Percentiles rank a stretch among this genome's conserved stretches.
Conservation (phyloP, 2,113 vertebrate species). For the Alexandromys fortis region DNA sequence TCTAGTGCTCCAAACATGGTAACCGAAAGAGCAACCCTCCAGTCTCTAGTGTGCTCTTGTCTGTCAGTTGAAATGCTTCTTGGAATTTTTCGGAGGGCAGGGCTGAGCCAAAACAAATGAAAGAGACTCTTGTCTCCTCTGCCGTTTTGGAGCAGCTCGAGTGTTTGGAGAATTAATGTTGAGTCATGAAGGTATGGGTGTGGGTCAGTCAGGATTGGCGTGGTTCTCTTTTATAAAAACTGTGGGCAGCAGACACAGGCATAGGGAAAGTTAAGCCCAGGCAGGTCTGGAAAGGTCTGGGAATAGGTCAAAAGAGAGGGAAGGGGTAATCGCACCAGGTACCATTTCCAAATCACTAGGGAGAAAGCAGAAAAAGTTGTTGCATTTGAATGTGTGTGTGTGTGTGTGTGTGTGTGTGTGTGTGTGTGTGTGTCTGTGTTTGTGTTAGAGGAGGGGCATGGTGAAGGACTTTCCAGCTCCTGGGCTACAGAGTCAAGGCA, state of each 20-base stretch:
- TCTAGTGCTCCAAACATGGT: slow-evolving; percentile 31
- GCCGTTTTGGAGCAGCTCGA: slow-evolving; percentile 47
- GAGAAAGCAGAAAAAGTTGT: slow-evolving; percentile 47
- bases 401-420: not conserved
- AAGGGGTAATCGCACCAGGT: slow-evolving; percentile 60
- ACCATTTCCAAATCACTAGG: slow-evolving; percentile 30
- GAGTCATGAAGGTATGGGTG: slow-evolving; percentile 2
- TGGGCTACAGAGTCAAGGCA: slow-evolving; percentile 62
- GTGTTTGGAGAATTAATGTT: slow-evolving; percentile 47
- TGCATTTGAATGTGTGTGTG: slow-evolving; percentile 28
- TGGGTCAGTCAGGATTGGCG: not conserved
- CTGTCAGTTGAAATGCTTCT: slow-evolving; percentile 50
- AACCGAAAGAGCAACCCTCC: slow-evolving; percentile 22
- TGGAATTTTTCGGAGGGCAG: slow-evolving; percentile 41
- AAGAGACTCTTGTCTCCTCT: slow-evolving; percentile 36
- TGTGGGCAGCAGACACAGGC: not conserved
- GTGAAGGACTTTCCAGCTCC: not conserved
- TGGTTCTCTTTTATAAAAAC: slow-evolving; percentile 63
- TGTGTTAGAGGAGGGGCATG: not conserved
- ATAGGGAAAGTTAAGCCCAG: not conserved
- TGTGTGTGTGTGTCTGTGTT: not conserved
- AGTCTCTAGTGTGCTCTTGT: slow-evolving; percentile 19
- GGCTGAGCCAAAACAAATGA: slow-evolving; percentile 48
- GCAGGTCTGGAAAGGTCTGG: not conserved
- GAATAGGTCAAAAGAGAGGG: slow-evolving; percentile 51